Evolutionary conservation across 2,888 invertebrate species (phyloP), one percentile per base, ranked within the genome.

Genomic region (Lasius fuliginosus): DNA sequence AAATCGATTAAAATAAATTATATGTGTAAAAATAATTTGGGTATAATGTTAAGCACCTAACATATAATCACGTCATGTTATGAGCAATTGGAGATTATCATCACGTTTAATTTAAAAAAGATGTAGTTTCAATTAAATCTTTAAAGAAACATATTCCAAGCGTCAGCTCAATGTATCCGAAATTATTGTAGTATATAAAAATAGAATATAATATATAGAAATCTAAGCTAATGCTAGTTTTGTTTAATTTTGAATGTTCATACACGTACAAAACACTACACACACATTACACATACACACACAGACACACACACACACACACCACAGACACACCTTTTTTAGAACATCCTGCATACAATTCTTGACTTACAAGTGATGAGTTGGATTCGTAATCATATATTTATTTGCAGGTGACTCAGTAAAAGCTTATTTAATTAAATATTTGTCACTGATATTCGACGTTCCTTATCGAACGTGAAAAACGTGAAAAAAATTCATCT

Each of bases 381-480:
- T 56, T 27, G 23, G 33, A 36, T 18, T 56, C 27, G 18, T 58
- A 23, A 3, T 33, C 23, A 11, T 69, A 27, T 58, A 12, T 79
- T 79, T 69, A 30, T 33, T 36, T 33, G 9, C 53, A 27, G 18
- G 12, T 68, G 42, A 69, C 12, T 79, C 33, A 23, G 23, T 8
- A 18, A 69, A 36, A 60, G 23, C 27, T 58, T 60, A 60, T 12
- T 60, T 27, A 62, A 81, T 71, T 27, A 49, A 46, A 60, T 33
- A 40, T 30, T 56, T 76, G 42, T 67, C 42, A 33, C 12, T 40
- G 42, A 68, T 79, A 60, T 36, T 53, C 46, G 71, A 23, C 18
- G 69, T 49, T 71, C 33, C 36, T 81, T 81, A 81, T 71, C 71
- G n/a, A 33, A 15, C 12, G 33, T n/a, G 23, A 60, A 68, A 67